phyloP scores from a whole-genome alignment of 1,140 invertebrate genomes.

The Schlechtendalia chinensis region DNA sequence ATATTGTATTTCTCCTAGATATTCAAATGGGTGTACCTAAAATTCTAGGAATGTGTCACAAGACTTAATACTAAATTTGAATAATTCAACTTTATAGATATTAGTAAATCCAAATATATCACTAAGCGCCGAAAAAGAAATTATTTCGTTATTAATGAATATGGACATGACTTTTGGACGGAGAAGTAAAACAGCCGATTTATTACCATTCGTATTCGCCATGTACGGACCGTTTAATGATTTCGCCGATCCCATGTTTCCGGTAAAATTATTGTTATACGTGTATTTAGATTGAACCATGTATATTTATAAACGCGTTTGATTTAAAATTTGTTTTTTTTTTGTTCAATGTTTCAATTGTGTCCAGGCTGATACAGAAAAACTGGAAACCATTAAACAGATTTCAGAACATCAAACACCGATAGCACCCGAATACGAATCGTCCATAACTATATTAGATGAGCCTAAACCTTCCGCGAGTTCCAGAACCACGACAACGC shows the following conservation, averaged over 20 bases:
- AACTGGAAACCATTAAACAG: conserved; percentile 23
- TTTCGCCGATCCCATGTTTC: conserved; percentile 33
- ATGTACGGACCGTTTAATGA: conserved; percentile 41
- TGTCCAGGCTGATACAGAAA: conserved; percentile 16
- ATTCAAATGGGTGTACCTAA: no score
- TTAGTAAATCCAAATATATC: conserved; percentile 23
- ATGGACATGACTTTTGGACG: conserved; percentile 39
- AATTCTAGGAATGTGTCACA: no score
- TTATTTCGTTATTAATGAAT: conserved; percentile 23
- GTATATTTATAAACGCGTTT: background rate
- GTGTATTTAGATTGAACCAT: background rate
- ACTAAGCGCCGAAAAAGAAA: conserved; percentile 1
- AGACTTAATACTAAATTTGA: no score
- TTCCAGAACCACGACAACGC: background rate
- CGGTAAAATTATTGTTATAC: background rate
- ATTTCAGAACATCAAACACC: conserved; percentile 17
- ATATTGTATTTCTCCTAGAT: no score
- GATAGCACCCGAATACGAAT: conserved; percentile 28
- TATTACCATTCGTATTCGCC: background rate
- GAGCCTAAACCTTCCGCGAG: background rate
- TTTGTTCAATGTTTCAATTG: background rate
- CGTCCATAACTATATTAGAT: background rate
- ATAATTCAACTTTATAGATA: conserved; percentile 15
- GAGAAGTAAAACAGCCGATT: background rate
- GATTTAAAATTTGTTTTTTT: background rate